A percentile compares a stretch with the other conserved stretches of the same genome.
Conservation (phyloP, 2,888 invertebrate genomes). For the Halocaridina rubra region DNA sequence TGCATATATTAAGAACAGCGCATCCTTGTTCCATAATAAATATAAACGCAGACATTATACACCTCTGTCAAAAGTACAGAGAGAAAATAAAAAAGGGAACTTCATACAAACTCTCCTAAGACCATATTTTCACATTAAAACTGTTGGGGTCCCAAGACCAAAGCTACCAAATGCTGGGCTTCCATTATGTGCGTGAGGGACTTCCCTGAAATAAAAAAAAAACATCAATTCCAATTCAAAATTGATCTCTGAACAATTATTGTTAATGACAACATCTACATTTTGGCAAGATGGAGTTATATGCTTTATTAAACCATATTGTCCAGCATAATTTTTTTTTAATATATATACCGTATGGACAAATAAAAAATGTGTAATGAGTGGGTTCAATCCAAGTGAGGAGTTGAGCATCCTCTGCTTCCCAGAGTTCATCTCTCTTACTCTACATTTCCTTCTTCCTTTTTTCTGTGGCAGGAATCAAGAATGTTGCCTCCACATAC, state of each 20-base stretch:
- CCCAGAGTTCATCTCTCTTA: too few species aligned
- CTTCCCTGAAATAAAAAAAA: slow-evolving; percentile 41
- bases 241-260: not conserved
- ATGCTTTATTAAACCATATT: not conserved
- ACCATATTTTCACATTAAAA: not conserved
- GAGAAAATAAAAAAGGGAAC: not conserved
- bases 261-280: not conserved
- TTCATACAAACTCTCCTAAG: not conserved
- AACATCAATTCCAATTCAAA: not conserved
- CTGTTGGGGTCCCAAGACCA: slow-evolving; percentile 52
- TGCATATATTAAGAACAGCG: too few species aligned
- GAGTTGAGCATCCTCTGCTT: too few species aligned
- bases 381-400: too few species aligned
- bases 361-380: not conserved
- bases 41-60: not conserved
- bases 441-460: too few species aligned
- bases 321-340: not conserved
- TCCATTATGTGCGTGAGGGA: slow-evolving; percentile 61
- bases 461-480: too few species aligned
- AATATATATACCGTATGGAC: not conserved
- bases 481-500: too few species aligned
- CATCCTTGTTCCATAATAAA: too few species aligned
- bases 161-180: slow-evolving; percentile 60
- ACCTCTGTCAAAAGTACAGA: not conserved
- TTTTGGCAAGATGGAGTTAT: not conserved